Conservation (phyloP, 2,113 vertebrate species). For the Barbus barbus region DNA sequence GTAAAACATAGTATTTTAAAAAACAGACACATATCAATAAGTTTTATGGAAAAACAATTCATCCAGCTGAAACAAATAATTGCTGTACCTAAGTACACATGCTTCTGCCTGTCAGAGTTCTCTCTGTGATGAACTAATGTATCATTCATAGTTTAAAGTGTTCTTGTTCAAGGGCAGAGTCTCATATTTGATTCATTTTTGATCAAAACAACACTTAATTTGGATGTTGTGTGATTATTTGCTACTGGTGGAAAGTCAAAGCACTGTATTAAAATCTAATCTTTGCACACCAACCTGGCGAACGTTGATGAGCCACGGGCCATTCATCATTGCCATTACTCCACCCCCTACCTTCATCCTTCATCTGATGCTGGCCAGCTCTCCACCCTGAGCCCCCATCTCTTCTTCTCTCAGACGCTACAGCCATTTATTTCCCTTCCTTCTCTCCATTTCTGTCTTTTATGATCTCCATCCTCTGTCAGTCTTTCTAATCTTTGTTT, state of each 20-base stretch:
- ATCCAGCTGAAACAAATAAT: not conserved
- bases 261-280: slow-evolving; percentile 80
- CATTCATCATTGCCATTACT: slow-evolving; percentile 80
- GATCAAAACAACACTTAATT: slow-evolving; percentile 74
- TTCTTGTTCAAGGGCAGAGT: slow-evolving; percentile 69
- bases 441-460: slow-evolving; percentile 60
- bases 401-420: not conserved
- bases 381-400: slow-evolving; percentile 50
- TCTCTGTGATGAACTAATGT: slow-evolving; percentile 42
- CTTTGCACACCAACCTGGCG: slow-evolving; percentile 77
- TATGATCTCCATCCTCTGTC: slow-evolving; percentile 35
- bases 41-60: not conserved
- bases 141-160: slow-evolving; percentile 46
- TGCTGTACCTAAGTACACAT: not conserved
- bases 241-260: slow-evolving; percentile 67
- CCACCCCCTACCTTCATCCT: slow-evolving; percentile 71
- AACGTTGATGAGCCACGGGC: slow-evolving; percentile 73
- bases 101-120: slow-evolving; percentile 19
- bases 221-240: slow-evolving; percentile 73
- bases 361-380: slow-evolving; percentile 34
- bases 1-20: not conserved
- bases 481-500: slow-evolving; percentile 56
- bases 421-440: slow-evolving; percentile 42
- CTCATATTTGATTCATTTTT: slow-evolving; percentile 67
- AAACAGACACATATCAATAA: not conserved